Evolutionary conservation across 2,888 invertebrate genomes (phyloP).

Genomic region (Sisyra nigra): DNA sequence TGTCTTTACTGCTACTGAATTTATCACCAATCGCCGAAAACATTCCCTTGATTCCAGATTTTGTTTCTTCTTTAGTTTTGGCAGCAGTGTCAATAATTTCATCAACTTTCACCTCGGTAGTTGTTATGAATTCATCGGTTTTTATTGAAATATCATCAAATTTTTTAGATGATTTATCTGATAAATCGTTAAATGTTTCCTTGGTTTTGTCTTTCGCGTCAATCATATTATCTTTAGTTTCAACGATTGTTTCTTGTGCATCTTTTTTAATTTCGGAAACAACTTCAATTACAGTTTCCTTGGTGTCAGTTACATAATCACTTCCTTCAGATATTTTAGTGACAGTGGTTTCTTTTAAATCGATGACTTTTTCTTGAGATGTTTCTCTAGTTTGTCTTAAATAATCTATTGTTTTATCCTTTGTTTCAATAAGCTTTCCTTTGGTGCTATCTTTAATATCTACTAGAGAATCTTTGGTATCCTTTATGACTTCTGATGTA

Average conservation of each 20-base stretch:
- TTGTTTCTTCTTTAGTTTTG: not conserved
- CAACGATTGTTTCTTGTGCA: constrained; percentile 7
- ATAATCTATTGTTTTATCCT: constrained; percentile 12
- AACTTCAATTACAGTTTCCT: too few relatives aligned
- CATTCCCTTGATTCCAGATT: constrained; percentile 8
- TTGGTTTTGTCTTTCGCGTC: constrained; percentile 12
- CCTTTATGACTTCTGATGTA: not conserved
- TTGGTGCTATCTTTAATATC: not conserved
- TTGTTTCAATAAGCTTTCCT: constrained; percentile 10
- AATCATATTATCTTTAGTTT: constrained; percentile 7
- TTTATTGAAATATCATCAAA: not conserved
- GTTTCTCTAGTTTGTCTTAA: too few relatives aligned
- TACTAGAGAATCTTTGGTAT: not conserved
- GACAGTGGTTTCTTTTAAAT: too few relatives aligned
- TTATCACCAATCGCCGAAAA: not conserved
- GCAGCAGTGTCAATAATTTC: constrained; percentile 5
- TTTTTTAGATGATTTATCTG: constrained; percentile 7
- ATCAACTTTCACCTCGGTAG: constrained; percentile 1
- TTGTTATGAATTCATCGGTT: not conserved
- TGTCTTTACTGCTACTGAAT: constrained; percentile 10
- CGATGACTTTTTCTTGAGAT: too few relatives aligned
- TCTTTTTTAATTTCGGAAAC: too few relatives aligned
- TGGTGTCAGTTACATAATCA: too few relatives aligned
- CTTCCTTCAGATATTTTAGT: too few relatives aligned
- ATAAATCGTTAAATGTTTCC: too few relatives aligned